A percentile compares a stretch with the other conserved stretches of the same genome.
These are phyloP conservation scores for Galemys pyrenaicus DNA, from an alignment of 2,113 vertebrate genomes.

Conservation along the genomic window DNA sequence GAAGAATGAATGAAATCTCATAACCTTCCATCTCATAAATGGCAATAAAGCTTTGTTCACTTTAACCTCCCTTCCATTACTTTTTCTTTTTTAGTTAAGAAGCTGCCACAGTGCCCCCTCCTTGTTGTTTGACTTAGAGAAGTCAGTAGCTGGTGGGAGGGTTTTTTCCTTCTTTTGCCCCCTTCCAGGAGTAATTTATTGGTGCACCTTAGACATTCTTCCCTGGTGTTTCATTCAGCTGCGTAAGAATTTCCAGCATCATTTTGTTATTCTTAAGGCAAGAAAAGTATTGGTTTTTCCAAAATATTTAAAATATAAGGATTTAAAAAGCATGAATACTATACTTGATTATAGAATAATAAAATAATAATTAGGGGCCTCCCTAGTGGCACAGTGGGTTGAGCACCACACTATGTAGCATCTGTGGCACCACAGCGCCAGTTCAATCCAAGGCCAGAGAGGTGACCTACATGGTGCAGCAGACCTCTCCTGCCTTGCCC, in stretches of 20 bases:
- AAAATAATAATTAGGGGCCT: not conserved
- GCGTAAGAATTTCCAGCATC: not conserved
- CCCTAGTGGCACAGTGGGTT: no score
- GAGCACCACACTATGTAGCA: no score
- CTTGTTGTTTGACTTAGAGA: not conserved
- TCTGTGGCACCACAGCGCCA: no score
- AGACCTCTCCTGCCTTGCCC: no score
- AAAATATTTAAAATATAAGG: constrained; percentile 26
- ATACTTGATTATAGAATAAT: not conserved
- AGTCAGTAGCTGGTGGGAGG: not conserved
- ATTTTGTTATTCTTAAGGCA: not conserved
- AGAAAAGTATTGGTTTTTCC: not conserved
- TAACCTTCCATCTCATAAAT: not conserved
- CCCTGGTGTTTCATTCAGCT: not conserved
- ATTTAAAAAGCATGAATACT: not conserved
- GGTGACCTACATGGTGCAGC: no score
- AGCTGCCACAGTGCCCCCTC: rapidly evolving
- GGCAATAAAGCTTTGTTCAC: not conserved
- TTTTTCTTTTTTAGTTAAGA: not conserved
- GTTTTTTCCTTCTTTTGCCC: not conserved
- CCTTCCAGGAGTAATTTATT: not conserved
- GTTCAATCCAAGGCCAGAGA: no score
- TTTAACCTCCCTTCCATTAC: not conserved
- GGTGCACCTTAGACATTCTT: not conserved
- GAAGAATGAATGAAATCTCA: not conserved